Evolutionary conservation across 2,888 invertebrate species (phyloP).

Genomic region (Megalurothrips usitatus): DNA sequence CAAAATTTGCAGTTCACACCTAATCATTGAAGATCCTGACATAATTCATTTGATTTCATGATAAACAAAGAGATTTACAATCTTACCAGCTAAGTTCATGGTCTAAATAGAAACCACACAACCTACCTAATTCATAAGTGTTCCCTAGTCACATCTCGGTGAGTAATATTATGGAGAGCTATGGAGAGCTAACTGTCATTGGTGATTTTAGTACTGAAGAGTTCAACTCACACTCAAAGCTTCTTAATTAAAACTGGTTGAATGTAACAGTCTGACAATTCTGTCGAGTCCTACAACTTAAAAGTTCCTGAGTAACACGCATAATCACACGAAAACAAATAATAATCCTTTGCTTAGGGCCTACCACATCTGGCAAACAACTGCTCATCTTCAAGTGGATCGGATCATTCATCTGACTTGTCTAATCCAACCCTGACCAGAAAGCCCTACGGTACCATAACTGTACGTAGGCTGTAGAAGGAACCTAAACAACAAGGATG

Average conservation of each 20-base stretch:
- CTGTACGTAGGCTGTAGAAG: constrained; percentile 20
- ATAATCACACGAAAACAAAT: constrained; percentile 23
- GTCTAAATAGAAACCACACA: not conserved
- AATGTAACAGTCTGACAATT: not conserved
- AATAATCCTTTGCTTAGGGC: constrained; percentile 6
- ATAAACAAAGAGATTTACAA: not conserved
- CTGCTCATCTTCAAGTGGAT: constrained; percentile 22
- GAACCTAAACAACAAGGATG: constrained; percentile 17
- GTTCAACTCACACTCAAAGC: not conserved
- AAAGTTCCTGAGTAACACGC: constrained; percentile 14
- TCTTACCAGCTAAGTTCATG: not conserved
- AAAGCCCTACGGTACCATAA: constrained; percentile 22
- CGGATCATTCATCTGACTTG: constrained; percentile 19
- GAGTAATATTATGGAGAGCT: not conserved
- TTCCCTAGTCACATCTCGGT: constrained; percentile 16
- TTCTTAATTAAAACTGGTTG: not conserved
- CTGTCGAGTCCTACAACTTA: constrained; percentile 14
- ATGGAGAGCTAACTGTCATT: not conserved
- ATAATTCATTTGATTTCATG: not conserved
- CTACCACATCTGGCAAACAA: constrained; percentile 17
- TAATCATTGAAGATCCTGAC: not conserved
- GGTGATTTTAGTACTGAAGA: not conserved
- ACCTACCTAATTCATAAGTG: constrained; percentile 2
- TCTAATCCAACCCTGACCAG: constrained; percentile 24
- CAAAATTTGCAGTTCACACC: constrained; percentile 9